Conservation (phyloP, 2,888 invertebrate species). For the Phrixothrix hirtus region DNA sequence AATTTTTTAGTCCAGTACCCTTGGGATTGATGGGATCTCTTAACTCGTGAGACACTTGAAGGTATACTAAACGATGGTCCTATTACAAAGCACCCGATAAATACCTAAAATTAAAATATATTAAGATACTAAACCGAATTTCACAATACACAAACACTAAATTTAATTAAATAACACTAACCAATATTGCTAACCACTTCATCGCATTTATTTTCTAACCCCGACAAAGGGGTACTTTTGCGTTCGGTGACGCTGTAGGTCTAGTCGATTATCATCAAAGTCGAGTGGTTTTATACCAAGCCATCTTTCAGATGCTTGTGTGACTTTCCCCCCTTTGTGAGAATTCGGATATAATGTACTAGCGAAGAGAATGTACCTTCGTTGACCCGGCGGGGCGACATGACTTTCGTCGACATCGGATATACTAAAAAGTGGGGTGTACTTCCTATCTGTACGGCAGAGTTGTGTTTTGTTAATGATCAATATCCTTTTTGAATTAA, state of each 20-base stretch:
- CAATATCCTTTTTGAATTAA: not conserved
- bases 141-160: constrained; percentile 9
- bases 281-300: constrained; percentile 49
- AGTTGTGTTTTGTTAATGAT: not conserved
- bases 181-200: constrained; percentile 56
- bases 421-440: not conserved
- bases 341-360: not conserved
- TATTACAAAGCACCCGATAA: constrained; percentile 62
- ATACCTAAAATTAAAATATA: constrained; percentile 57
- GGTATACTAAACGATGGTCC: constrained; percentile 54
- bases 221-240: constrained; percentile 40
- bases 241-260: constrained; percentile 49
- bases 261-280: constrained; percentile 47
- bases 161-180: constrained; percentile 49
- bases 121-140: constrained; percentile 1
- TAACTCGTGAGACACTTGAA: constrained; percentile 58
- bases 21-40: constrained; percentile 65
- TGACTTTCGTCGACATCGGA: not conserved
- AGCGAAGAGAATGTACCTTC: not conserved
- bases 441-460: not conserved
- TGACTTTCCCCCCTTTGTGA: constrained; percentile 44
- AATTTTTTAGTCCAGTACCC: constrained; percentile 83
- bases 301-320: constrained; percentile 45
- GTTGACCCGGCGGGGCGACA: not conserved
- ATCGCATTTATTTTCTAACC: constrained; percentile 45